These are phyloP conservation scores for Sebastes taczanowskii DNA, from an alignment of 2,797 vertebrate species.

Conservation along the genomic window DNA sequence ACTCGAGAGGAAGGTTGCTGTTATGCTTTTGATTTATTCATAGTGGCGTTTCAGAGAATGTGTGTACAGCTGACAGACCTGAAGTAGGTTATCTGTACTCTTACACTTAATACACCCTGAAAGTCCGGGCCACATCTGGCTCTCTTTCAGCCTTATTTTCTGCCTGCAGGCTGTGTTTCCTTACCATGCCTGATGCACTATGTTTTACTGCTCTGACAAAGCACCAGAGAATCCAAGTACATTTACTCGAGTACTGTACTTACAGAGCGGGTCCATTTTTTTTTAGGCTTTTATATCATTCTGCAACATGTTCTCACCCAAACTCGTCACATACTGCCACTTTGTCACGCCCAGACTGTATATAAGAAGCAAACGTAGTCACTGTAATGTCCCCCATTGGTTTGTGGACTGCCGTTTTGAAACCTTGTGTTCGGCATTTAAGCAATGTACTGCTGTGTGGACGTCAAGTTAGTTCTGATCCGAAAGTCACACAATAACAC, in stretches of 20 bases:
- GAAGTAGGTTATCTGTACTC: conserved; percentile 70
- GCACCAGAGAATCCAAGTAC: conserved; percentile 25
- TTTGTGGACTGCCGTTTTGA: too few species aligned
- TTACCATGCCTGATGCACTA: conserved; percentile 41
- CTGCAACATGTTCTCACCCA: too few species aligned
- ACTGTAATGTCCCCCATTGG: too few species aligned
- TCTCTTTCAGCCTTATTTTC: conserved; percentile 54
- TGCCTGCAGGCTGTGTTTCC: conserved; percentile 59
- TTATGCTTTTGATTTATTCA: conserved; percentile 62
- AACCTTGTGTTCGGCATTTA: too few species aligned
- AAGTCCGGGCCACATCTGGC: conserved; percentile 71
- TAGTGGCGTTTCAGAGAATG: conserved; percentile 51
- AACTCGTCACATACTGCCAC: too few species aligned
- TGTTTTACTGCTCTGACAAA: conserved; percentile 51
- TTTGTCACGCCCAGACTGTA: too few species aligned
- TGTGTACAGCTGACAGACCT: conserved; percentile 68
- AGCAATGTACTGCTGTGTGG: too few species aligned
- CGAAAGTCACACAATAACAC: too few species aligned
- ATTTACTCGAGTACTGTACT: conserved; percentile 9
- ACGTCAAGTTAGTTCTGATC: too few species aligned
- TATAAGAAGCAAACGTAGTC: too few species aligned
- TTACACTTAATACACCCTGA: conserved; percentile 63
- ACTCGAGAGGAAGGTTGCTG: not conserved
- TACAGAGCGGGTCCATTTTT: not conserved
- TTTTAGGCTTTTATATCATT: not conserved